Base-by-base conservation (phyloP, 2,113 vertebrate genomes). In the Ptychochromis oligacanthus region DNA sequence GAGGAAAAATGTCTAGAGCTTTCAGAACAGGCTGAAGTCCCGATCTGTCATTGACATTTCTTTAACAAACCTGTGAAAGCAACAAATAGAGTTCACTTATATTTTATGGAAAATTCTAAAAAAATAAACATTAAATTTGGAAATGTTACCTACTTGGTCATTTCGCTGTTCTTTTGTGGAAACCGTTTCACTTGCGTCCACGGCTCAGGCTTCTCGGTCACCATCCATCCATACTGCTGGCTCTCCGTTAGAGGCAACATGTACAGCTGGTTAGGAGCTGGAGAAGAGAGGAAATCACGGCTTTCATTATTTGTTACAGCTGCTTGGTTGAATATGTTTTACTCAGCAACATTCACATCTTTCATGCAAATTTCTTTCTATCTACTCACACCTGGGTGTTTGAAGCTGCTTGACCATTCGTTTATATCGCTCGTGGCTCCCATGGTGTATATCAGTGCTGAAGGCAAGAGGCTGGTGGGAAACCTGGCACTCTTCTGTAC, bases 211-310 rank as follows among this genome's bases (percentile, higher is more conserved):
- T 11, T 11, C 70, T 84, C 26, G 87, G 91, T 77, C 20, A 87
- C 1, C 95, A 94, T 93, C 95, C 96, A 97, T 52, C 96, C 96
- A 43, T 95, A 96, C 83, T 93, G 95, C 93, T 97, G 96, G 75
- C 75, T 94, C 13, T 95, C 92, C 1, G 96, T 97, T 88, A 97
- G 5, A 38, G 97, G 96, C 20, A 88, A 86, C 62, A 91, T 65
- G 83, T 96, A 97, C 81, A 96, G 87, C 89, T 97, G 94, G 77
- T 96, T 95, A n/a, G 96, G 96, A n/a, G 95, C 97, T 97, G 64
- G 11, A 24, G 18, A 52, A 49, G 31, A 80, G 12, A 82, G 2
- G 7, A 67, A 52, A 52, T 24, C 67, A 52, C 20, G 17, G 26
- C 40, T 58, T 11, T 78, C 24, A 13, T 31, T 72, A 28, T 54